Conservation (phyloP, 2,113 vertebrate genomes). For the Aldabrachelys gigantea region DNA sequence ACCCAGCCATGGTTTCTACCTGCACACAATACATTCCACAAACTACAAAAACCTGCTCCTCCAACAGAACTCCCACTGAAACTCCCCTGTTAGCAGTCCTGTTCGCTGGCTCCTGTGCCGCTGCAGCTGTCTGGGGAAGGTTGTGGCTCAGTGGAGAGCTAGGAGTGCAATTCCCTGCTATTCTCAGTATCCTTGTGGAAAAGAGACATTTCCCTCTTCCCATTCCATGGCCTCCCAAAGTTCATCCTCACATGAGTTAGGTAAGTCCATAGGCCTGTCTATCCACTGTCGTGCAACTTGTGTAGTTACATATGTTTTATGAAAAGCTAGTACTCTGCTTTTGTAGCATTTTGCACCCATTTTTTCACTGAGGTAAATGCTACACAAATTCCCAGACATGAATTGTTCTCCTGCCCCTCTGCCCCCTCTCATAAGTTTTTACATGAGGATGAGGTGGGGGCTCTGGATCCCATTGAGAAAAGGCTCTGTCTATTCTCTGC, state of each 20-base stretch:
- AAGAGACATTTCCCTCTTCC: background rate
- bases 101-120: too few relatives aligned
- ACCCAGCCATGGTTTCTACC: too few relatives aligned
- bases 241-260: background rate
- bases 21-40: too few relatives aligned
- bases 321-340: background rate
- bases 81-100: too few relatives aligned
- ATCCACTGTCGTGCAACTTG: background rate
- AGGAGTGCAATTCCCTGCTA: too few relatives aligned
- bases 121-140: background rate
- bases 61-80: too few relatives aligned
- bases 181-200: background rate
- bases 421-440: background rate
- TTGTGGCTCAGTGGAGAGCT: too few relatives aligned
- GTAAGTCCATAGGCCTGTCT: background rate
- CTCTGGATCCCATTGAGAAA: background rate
- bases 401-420: background rate
- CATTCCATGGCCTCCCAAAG: background rate
- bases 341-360: background rate
- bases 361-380: background rate
- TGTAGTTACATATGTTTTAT: background rate
- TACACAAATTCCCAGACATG: background rate
- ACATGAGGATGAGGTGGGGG: background rate
- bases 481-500: too few relatives aligned
- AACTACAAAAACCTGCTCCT: too few relatives aligned